Evolutionary conservation across 2,888 invertebrate genomes (phyloP).

Genomic region (Cosmorhoe ocellata): DNA sequence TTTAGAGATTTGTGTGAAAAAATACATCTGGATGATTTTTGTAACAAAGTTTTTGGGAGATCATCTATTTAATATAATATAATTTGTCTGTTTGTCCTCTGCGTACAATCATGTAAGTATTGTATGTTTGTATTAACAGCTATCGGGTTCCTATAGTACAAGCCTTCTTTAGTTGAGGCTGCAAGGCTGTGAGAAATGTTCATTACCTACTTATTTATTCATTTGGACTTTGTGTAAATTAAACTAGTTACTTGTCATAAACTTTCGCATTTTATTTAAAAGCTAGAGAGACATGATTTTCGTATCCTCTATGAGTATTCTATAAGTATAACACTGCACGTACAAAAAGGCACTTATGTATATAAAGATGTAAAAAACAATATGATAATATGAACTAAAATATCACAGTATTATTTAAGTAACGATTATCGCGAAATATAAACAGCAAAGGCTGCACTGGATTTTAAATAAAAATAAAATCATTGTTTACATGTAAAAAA

Average conservation of each 20-base stretch:
- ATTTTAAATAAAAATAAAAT: constrained; percentile 1
- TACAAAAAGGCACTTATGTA: constrained; percentile 15
- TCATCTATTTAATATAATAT: constrained; percentile 17
- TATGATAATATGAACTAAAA: constrained; percentile 28
- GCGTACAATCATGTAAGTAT: no score
- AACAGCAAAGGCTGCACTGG: neutral
- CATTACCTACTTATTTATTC: no score
- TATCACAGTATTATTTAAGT: constrained; percentile 19
- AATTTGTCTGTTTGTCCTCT: neutral
- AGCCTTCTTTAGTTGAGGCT: no score
- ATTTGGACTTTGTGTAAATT: constrained; percentile 27
- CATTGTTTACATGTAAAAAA: constrained; percentile 1
- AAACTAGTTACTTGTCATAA: constrained; percentile 15
- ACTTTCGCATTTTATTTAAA: constrained; percentile 21
- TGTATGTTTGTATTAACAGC: no score
- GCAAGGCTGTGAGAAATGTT: no score
- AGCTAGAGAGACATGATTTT: constrained; percentile 5
- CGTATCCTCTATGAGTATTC: constrained; percentile 14
- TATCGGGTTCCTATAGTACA: no score
- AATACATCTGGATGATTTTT: constrained; percentile 72
- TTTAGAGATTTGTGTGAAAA: constrained; percentile 71
- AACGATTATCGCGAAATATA: neutral
- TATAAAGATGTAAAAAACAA: neutral
- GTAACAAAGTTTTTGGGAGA: constrained; percentile 63
- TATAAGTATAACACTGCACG: neutral